Percentiles rank a stretch among this genome's conserved stretches.
These are phyloP conservation scores for Corythornis vintsioides DNA, from an alignment of 2,113 vertebrate genomes.

Conservation along the genomic window DNA sequence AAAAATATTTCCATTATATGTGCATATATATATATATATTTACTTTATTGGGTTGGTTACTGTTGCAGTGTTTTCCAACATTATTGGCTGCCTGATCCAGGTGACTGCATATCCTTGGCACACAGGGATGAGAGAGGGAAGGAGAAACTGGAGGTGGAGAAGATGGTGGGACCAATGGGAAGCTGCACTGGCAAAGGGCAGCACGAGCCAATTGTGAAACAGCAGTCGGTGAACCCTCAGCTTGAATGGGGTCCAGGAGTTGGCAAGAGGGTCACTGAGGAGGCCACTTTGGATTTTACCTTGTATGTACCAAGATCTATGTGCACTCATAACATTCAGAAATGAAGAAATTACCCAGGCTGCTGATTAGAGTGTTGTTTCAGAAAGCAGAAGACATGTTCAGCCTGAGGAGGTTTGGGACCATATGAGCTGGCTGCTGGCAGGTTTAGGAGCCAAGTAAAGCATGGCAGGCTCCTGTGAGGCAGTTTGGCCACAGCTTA, in stretches of 20 bases:
- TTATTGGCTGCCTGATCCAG: neutral
- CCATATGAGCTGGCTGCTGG: fast-evolving
- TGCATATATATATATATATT: neutral
- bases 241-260: neutral
- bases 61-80: neutral
- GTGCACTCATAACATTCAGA: fast-evolving
- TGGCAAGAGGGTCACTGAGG: neutral
- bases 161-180: constrained; percentile 12
- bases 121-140: neutral
- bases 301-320: fast-evolving
- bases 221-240: neutral
- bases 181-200: neutral
- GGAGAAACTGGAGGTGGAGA: constrained; percentile 27
- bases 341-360: neutral
- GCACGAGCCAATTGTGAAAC: neutral
- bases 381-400: neutral
- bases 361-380: neutral
- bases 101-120: neutral
- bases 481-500: neutral
- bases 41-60: neutral
- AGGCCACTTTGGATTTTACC: neutral
- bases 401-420: neutral
- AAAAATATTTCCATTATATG: neutral
- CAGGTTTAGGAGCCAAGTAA: neutral
- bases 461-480: neutral